Percentiles rank a stretch among this genome's conserved stretches.
These are phyloP conservation scores for Camponotus vicinus DNA, from an alignment of 1,140 invertebrate genomes.

Conservation along the genomic window DNA sequence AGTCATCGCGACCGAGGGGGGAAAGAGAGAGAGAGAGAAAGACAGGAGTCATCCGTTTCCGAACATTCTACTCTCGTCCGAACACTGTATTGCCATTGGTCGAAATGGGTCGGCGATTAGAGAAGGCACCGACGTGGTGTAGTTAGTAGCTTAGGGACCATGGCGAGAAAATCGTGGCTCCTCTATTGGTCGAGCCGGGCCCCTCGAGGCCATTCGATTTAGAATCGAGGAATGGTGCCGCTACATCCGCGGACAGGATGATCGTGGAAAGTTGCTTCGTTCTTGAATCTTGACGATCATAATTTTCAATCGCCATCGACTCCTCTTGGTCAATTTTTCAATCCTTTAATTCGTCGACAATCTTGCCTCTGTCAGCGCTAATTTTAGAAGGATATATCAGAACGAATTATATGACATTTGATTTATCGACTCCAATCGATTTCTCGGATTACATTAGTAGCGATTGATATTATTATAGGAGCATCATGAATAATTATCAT, in stretches of 20 bases:
- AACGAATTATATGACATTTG: slow-evolving; percentile 2
- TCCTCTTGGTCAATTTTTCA: slow-evolving; percentile 10
- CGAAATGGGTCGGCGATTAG: slow-evolving; percentile 78
- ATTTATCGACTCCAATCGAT: slow-evolving; percentile 11
- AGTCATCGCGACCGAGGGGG: slow-evolving; percentile 56
- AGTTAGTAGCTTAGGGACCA: slow-evolving; percentile 58
- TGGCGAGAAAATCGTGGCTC: slow-evolving; percentile 68
- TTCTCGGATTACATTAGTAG: slow-evolving; percentile 14
- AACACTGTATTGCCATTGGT: slow-evolving; percentile 79
- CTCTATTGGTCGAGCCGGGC: slow-evolving; percentile 74
- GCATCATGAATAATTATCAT: slow-evolving; percentile 31
- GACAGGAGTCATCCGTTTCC: slow-evolving; percentile 75
- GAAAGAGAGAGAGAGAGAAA: slow-evolving; percentile 22
- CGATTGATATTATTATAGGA: slow-evolving; percentile 40
- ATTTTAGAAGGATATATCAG: background rate
- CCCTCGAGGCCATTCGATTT: slow-evolving; percentile 82
- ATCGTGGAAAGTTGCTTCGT: slow-evolving; percentile 68
- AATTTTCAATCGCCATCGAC: slow-evolving; percentile 20
- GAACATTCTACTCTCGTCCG: slow-evolving; percentile 75
- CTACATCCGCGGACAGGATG: slow-evolving; percentile 65
- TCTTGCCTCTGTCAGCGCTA: background rate
- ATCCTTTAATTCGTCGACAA: background rate
- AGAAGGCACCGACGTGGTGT: slow-evolving; percentile 71
- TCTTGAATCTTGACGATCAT: slow-evolving; percentile 53
- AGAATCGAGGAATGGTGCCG: slow-evolving; percentile 81